phyloP scores from a whole-genome alignment of 2,797 vertebrate species.

The Rhabdomys pumilio region DNA sequence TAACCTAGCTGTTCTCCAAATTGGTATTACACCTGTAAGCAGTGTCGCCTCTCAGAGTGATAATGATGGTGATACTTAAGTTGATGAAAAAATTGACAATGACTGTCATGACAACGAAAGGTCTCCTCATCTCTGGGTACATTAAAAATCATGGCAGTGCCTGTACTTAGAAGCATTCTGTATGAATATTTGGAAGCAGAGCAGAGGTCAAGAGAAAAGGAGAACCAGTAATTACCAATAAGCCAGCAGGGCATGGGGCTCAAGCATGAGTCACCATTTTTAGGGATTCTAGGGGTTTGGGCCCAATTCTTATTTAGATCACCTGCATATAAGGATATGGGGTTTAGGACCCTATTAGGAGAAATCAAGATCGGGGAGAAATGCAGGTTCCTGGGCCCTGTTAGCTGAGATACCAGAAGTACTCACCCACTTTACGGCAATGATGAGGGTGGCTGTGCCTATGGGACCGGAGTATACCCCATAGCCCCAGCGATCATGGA shows the following conservation, averaged over 20 bases:
- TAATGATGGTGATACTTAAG: neutral
- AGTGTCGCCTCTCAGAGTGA: neutral
- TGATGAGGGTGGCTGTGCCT: conserved; percentile 95
- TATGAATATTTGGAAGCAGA: neutral
- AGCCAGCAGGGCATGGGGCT: accelerated
- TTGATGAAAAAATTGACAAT: neutral
- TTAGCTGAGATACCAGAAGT: neutral
- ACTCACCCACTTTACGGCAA: conserved; percentile 96
- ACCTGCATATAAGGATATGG: neutral
- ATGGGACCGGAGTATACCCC: conserved; percentile 98
- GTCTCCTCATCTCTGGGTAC: neutral
- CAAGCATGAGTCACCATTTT: accelerated
- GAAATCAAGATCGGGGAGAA: no score
- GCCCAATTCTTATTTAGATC: neutral
- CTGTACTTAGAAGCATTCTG: accelerated
- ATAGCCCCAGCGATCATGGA: conserved; percentile 97
- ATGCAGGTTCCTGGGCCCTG: no score
- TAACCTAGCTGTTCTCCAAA: neutral
- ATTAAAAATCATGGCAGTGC: accelerated
- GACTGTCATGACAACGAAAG: neutral
- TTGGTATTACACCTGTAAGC: accelerated
- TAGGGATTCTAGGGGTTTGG: neutral
- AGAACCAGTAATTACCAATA: neutral
- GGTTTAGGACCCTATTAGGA: neutral
- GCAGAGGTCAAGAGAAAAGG: neutral